phyloP scores from a whole-genome alignment of 2,888 invertebrate species.

The Pharmacophagus antenor region DNA sequence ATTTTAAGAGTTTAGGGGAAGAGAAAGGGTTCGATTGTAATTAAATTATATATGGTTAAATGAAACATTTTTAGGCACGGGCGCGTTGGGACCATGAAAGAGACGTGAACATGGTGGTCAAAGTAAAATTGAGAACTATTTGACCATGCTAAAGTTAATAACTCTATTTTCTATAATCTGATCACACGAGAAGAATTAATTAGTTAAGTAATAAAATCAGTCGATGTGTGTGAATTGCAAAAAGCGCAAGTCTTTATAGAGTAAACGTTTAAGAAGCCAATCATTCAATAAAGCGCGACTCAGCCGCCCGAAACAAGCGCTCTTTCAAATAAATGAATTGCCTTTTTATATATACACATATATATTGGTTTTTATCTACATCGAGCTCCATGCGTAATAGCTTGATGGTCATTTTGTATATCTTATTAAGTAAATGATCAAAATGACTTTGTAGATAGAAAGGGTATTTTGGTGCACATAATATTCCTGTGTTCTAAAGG shows the following conservation, averaged over 20 bases:
- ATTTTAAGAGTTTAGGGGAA: not conserved
- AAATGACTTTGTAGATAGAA: no score
- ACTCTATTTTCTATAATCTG: not conserved
- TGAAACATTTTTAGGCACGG: no score
- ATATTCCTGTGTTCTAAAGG: not conserved
- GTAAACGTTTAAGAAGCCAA: slow-evolving; percentile 10
- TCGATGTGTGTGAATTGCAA: slow-evolving; percentile 14
- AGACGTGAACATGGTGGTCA: no score
- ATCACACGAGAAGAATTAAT: not conserved
- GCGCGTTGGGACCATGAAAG: no score
- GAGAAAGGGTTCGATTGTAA: no score
- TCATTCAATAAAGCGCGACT: slow-evolving; percentile 24
- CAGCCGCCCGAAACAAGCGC: slow-evolving; percentile 9
- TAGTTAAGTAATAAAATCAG: not conserved
- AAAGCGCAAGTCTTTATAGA: slow-evolving; percentile 15
- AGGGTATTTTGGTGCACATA: no score
- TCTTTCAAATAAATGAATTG: slow-evolving; percentile 13
- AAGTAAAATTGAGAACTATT: no score
- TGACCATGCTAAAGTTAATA: no score
- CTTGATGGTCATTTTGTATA: not conserved
- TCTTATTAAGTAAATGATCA: no score
- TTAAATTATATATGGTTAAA: no score
- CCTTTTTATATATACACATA: slow-evolving; percentile 7
- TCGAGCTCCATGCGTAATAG: not conserved
- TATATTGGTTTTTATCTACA: not conserved